These are phyloP conservation scores for Xyrauchen texanus DNA, from an alignment of 2,113 vertebrate species.

Conservation along the genomic window DNA sequence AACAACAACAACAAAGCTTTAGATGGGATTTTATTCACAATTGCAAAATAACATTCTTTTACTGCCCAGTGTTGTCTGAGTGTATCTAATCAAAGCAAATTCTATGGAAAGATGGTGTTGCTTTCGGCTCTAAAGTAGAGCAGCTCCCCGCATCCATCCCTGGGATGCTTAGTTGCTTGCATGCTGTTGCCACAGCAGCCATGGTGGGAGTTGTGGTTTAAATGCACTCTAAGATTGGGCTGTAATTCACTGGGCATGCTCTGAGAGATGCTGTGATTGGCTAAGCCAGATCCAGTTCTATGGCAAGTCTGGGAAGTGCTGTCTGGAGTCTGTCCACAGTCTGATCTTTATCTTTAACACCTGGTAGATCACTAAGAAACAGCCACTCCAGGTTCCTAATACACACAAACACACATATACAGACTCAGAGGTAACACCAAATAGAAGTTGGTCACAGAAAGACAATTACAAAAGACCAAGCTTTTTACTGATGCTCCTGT, in stretches of 20 bases:
- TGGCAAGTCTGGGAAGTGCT: conserved; percentile 80
- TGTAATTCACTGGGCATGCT: too few species aligned
- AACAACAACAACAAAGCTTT: neutral
- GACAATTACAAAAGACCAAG: too few species aligned
- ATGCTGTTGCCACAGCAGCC: neutral
- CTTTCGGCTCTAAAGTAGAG: neutral
- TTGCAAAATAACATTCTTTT: neutral
- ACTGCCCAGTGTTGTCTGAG: neutral
- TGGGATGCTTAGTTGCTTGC: neutral
- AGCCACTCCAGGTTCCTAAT: conserved; percentile 87
- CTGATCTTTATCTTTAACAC: conserved; percentile 78
- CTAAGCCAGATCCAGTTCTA: conserved; percentile 78
- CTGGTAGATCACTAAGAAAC: conserved; percentile 91
- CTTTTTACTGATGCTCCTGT: too few species aligned
- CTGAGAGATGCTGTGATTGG: neutral
- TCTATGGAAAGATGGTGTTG: neutral
- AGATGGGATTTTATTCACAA: neutral
- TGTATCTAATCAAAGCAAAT: conserved; percentile 1
- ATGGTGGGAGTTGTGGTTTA: neutral
- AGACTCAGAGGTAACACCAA: neutral
- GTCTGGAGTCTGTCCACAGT: conserved; percentile 76
- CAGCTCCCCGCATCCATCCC: neutral
- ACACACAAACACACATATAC: conserved; percentile 41
- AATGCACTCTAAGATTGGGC: neutral
- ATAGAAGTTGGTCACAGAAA: too few species aligned